phyloP scores from a whole-genome alignment of 2,797 vertebrate genomes.

The Trematomus bernacchii region DNA sequence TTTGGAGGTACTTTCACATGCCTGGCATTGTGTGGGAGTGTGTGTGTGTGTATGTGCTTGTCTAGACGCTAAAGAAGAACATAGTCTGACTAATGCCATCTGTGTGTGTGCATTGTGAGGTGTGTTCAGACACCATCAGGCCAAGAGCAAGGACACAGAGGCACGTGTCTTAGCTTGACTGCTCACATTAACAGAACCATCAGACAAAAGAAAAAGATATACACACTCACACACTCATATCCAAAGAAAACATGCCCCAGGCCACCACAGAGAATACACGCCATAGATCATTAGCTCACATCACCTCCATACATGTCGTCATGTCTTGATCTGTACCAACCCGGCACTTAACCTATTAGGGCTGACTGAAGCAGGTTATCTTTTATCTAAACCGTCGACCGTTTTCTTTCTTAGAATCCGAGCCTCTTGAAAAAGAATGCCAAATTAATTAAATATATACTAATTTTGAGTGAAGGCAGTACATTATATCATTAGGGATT shows the following conservation, averaged over 20 bases:
- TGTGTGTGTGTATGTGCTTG: constrained; percentile 43
- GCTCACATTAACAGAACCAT: constrained; percentile 37
- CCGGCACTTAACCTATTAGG: constrained; percentile 12
- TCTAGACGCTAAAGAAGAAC: constrained; percentile 17
- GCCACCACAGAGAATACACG: constrained; percentile 30
- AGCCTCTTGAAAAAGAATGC: constrained; percentile 1
- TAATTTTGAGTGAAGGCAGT: not conserved
- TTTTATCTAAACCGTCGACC: not conserved
- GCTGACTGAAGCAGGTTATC: constrained; percentile 16
- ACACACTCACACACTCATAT: not conserved
- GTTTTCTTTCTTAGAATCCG: constrained; percentile 11
- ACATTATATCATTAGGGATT: not conserved
- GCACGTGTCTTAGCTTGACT: constrained; percentile 41
- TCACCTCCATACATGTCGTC: constrained; percentile 19
- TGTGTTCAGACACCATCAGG: constrained; percentile 45
- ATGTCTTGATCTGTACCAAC: constrained; percentile 25
- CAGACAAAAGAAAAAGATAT: constrained; percentile 29
- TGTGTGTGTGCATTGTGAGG: constrained; percentile 22
- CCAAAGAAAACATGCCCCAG: not conserved
- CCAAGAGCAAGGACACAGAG: constrained; percentile 42
- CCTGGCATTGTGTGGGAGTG: constrained; percentile 44
- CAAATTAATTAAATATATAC: constrained; percentile 1
- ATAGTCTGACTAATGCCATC: constrained; percentile 43
- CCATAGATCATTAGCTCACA: constrained; percentile 39
- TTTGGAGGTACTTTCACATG: constrained; percentile 62